Evolutionary conservation across 2,113 vertebrate genomes (phyloP).

Genomic region (Lutjanus erythropterus): DNA sequence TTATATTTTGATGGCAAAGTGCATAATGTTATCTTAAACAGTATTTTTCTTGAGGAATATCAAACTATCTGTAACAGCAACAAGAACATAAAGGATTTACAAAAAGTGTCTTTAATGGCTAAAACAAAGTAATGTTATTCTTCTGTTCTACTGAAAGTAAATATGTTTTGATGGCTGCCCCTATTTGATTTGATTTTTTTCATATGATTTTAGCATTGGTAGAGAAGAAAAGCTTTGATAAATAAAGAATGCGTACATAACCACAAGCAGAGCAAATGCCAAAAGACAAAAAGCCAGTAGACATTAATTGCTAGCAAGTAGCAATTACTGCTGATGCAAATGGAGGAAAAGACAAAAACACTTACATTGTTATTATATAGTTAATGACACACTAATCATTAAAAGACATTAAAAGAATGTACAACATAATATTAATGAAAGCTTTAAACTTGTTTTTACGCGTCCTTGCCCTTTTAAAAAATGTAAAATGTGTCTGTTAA

Average conservation of each 20-base stretch:
- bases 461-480: slow-evolving; percentile 33
- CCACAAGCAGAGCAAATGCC: slow-evolving; percentile 21
- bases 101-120: slow-evolving; percentile 41
- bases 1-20: slow-evolving; percentile 56
- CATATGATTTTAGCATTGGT: background rate
- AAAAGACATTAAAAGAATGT: slow-evolving; percentile 59
- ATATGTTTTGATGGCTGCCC: slow-evolving; percentile 15
- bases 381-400: slow-evolving; percentile 31
- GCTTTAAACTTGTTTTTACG: slow-evolving; percentile 37
- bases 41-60: slow-evolving; percentile 41
- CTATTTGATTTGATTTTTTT: background rate
- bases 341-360: slow-evolving; percentile 44
- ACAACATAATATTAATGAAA: slow-evolving; percentile 32
- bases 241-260: slow-evolving; percentile 42
- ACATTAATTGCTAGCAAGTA: slow-evolving; percentile 47
- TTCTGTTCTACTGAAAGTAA: slow-evolving; percentile 3
- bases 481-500: slow-evolving; percentile 44
- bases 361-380: slow-evolving; percentile 23
- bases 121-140: background rate
- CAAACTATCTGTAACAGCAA: slow-evolving; percentile 53
- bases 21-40: slow-evolving; percentile 49
- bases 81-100: slow-evolving; percentile 29
- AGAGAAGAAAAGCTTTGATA: background rate
- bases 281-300: slow-evolving; percentile 45
- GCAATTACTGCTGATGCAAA: slow-evolving; percentile 55